Conservation (phyloP, 2,797 vertebrate species). For the Etheostoma nigrum region DNA sequence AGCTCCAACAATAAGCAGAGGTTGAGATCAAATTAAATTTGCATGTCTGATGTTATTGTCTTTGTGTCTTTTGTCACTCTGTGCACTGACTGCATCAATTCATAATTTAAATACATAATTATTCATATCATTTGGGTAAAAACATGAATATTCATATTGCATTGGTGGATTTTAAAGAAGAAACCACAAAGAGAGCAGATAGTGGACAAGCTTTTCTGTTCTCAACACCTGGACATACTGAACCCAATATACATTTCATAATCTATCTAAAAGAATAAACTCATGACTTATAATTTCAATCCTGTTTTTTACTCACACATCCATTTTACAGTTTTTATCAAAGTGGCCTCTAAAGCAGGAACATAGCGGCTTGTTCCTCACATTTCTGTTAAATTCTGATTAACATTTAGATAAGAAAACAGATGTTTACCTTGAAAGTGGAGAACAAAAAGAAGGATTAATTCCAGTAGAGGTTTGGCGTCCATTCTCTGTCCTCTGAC, state of each 20-base stretch:
- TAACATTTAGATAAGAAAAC: not conserved
- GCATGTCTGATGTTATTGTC: no score
- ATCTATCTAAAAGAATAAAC: not conserved
- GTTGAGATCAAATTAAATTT: not conserved
- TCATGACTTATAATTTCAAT: not conserved
- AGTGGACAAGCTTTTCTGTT: not conserved
- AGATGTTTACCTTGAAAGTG: constrained; percentile 7
- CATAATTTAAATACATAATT: not conserved
- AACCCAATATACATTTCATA: not conserved
- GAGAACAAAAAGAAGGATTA: not conserved
- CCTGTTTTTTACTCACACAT: no score
- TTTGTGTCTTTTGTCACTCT: no score
- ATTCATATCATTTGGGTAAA: no score
- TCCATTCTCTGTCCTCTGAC: not conserved
- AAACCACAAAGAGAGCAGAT: no score
- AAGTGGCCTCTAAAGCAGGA: not conserved
- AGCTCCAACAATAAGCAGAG: not conserved
- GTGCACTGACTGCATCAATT: not conserved
- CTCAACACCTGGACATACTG: not conserved
- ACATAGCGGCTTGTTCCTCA: not conserved
- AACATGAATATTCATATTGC: not conserved
- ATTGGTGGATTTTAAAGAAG: not conserved
- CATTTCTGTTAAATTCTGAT: not conserved
- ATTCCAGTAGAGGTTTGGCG: not conserved
- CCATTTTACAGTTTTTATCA: not conserved